Percentiles rank a stretch among this genome's conserved stretches.
Evolutionary conservation across 1,140 invertebrate species (phyloP).

Genomic region (Drosophila punjabiensis): DNA sequence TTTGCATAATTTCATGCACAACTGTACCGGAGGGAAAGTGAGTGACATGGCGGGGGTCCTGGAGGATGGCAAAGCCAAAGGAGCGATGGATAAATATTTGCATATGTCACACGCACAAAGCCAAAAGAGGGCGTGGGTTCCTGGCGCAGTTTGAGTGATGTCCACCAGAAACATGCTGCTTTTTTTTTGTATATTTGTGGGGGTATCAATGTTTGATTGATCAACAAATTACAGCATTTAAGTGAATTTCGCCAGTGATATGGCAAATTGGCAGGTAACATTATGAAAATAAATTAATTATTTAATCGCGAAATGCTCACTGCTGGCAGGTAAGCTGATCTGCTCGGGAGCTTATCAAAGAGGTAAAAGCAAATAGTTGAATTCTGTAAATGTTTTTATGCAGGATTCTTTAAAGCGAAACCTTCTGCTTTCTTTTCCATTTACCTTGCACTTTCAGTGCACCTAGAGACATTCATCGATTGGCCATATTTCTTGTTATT

Average conservation of each 20-base stretch:
- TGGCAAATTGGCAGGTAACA: slow-evolving; percentile 2
- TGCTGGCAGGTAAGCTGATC: background rate
- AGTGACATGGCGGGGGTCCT: background rate
- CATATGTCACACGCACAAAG: slow-evolving; percentile 66
- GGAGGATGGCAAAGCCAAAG: slow-evolving; percentile 25
- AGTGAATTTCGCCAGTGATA: slow-evolving; percentile 30
- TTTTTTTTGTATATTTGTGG: slow-evolving; percentile 18
- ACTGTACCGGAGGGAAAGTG: slow-evolving; percentile 9
- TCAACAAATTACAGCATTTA: slow-evolving; percentile 44
- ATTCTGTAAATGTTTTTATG: background rate
- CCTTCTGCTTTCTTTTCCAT: background rate
- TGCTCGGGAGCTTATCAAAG: background rate
- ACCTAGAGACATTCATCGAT: slow-evolving; percentile 37
- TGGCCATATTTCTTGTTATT: slow-evolving; percentile 54
- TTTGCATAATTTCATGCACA: slow-evolving; percentile 60
- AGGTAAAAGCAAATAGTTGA: background rate
- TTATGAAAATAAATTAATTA: slow-evolving; percentile 33
- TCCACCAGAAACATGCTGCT: slow-evolving; percentile 25
- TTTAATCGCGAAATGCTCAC: background rate
- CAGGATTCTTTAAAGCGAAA: background rate
- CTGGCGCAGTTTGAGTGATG: slow-evolving; percentile 29
- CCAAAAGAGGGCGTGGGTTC: slow-evolving; percentile 16
- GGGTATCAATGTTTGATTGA: slow-evolving; percentile 47
- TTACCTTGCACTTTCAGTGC: slow-evolving; percentile 42
- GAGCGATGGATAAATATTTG: slow-evolving; percentile 57